Base-by-base conservation (phyloP, 2,113 vertebrate species). In the Oenanthe melanoleuca region DNA sequence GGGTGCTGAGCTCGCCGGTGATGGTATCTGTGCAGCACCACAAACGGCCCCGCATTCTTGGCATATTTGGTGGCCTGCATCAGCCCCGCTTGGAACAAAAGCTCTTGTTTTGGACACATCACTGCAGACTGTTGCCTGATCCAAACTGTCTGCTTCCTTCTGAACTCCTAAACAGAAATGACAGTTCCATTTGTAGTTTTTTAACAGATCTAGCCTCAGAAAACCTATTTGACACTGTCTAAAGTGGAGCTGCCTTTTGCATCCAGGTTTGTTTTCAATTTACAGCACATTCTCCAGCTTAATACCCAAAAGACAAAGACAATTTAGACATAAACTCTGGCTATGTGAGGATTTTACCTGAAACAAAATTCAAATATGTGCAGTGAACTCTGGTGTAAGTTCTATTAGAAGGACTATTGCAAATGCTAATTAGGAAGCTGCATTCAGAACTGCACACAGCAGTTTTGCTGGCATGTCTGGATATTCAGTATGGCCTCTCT, bases 31-130 rank as follows among this genome's bases (percentile, higher is more conserved):
- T 6, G 88, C 29, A 80, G 93, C 80, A 34, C 92, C 92, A 65
- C 95, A 90, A 96, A 94, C 69, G 52, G 93, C 88, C 63, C 72
- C 33, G 19, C 96, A 96, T 97, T 96, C 96, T n/a, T 88, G 14
- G 82, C 94, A 96, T 96, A 93, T 88, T 95, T 96, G 88, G 83
- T 86, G 75, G 93, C 57, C 34, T 93, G 75, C 94, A 94, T 97
- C 96, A 97, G 94, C 88, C 88, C 65, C 13, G 40, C 63, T 74
- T 42, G 90, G 88, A 97, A 97, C 96, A 97, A 97, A 97, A 97
- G 95, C 93, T 88, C 95, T 96, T 96, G 93, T 94, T 97, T 94
- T 88, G 82, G 80, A 88, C 77, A 77, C 49, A 96, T 12, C 49
- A 15, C 67, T 89, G 92, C 85, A 92, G 95, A 86, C 94, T 74